phyloP scores from a whole-genome alignment of 2,113 vertebrate genomes.

The Hypocryptadius cinnamomeus region DNA sequence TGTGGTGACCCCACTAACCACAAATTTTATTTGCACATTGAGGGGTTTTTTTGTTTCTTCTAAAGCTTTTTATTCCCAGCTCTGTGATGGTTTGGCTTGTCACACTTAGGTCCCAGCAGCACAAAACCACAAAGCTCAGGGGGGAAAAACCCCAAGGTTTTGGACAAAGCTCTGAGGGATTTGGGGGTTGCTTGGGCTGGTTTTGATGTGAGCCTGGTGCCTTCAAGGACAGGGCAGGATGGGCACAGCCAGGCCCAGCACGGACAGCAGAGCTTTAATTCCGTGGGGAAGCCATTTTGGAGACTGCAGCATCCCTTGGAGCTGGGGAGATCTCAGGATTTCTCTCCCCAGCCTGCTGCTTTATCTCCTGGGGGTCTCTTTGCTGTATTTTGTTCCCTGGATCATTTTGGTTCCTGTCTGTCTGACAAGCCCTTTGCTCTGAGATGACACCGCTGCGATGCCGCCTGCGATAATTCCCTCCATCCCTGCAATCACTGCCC shows the following conservation, averaged over 20 bases:
- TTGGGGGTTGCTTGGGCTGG: not conserved
- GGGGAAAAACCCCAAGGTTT: not conserved
- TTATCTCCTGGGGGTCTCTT: not conserved
- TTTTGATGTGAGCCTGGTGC: not conserved
- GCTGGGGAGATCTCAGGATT: not conserved
- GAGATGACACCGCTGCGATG: not conserved
- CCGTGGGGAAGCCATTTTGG: not conserved
- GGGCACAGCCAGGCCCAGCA: not conserved
- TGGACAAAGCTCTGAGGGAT: not conserved
- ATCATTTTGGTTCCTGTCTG: not conserved
- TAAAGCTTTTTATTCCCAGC: not conserved
- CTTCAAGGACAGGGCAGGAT: not conserved
- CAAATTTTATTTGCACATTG: not conserved
- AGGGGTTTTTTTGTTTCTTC: not conserved
- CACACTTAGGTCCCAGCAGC: rapidly evolving
- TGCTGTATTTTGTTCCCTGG: not conserved
- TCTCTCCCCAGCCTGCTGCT: not conserved
- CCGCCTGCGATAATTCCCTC: not conserved
- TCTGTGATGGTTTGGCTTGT: not conserved
- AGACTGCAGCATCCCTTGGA: not conserved
- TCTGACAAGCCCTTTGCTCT: not conserved
- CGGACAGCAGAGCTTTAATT: not conserved
- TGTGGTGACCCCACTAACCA: not conserved
- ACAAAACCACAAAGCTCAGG: not conserved
- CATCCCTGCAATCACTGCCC: not conserved